A percentile compares a stretch with the other conserved stretches of the same genome.
phyloP scores from a whole-genome alignment of 2,888 invertebrate genomes.

The Sipha maydis region DNA sequence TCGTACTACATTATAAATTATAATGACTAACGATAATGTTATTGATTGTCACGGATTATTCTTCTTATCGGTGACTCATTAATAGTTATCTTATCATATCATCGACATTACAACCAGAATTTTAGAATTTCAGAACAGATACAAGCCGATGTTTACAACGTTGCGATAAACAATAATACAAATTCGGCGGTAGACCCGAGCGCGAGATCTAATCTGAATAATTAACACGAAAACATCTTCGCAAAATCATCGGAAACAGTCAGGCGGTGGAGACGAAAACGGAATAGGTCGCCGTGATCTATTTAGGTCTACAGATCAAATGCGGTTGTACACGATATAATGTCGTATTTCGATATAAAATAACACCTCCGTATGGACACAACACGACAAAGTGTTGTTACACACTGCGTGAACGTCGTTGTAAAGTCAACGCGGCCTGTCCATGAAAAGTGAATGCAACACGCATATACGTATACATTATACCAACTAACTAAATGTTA shows the following conservation, averaged over 20 bases:
- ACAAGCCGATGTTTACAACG: background rate
- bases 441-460: constrained; percentile 57
- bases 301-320: too few relatives aligned
- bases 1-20: too few relatives aligned
- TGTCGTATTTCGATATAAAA: background rate
- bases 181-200: background rate
- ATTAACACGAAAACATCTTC: background rate
- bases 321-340: too few relatives aligned
- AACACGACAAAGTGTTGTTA: background rate
- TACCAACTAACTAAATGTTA: background rate
- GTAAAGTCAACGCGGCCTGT: background rate
- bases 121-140: background rate
- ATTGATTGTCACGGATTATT: background rate
- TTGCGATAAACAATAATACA: background rate
- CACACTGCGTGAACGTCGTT: background rate
- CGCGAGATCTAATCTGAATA: background rate
- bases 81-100: background rate
- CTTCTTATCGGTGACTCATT: background rate
- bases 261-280: background rate
- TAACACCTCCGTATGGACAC: background rate
- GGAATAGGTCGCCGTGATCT: background rate
- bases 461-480: background rate
- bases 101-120: background rate
- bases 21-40: background rate
- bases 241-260: background rate